Evolutionary conservation across 2,797 vertebrate genomes (phyloP).

Genomic region (Sebastes cheni): DNA sequence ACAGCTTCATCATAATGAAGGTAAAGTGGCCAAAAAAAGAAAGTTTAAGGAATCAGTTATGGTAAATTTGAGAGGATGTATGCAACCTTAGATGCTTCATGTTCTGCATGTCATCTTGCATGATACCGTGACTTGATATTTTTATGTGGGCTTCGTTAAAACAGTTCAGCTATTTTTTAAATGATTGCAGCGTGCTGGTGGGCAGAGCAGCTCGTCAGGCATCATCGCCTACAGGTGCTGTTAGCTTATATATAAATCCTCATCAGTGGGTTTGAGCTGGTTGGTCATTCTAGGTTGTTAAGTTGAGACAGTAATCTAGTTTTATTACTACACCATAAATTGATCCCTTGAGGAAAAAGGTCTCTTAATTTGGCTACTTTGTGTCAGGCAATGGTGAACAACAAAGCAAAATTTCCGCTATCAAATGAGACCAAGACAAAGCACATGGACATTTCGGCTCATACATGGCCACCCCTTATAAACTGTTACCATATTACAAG

Average conservation of each 20-base stretch:
- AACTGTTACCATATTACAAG: neutral
- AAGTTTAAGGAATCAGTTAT: neutral
- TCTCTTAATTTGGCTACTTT: neutral
- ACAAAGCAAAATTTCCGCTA: neutral
- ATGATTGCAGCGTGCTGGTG: neutral
- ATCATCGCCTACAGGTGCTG: neutral
- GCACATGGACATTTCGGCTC: neutral
- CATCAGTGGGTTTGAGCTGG: neutral
- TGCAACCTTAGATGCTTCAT: too few species aligned
- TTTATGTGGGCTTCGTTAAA: neutral
- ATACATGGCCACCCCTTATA: neutral
- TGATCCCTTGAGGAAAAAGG: neutral
- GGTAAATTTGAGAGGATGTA: neutral
- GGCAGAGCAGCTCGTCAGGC: neutral
- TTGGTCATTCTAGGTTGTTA: neutral
- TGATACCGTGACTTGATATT: neutral
- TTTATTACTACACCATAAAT: neutral
- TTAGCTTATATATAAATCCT: neutral
- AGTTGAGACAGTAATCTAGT: neutral
- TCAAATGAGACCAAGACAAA: neutral
- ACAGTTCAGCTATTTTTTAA: neutral
- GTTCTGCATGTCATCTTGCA: neutral
- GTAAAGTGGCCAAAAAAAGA: neutral
- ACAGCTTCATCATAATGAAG: fast-evolving
- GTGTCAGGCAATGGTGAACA: neutral